Conservation (phyloP, 2,797 vertebrate species). For the Lacerta bilineata region DNA sequence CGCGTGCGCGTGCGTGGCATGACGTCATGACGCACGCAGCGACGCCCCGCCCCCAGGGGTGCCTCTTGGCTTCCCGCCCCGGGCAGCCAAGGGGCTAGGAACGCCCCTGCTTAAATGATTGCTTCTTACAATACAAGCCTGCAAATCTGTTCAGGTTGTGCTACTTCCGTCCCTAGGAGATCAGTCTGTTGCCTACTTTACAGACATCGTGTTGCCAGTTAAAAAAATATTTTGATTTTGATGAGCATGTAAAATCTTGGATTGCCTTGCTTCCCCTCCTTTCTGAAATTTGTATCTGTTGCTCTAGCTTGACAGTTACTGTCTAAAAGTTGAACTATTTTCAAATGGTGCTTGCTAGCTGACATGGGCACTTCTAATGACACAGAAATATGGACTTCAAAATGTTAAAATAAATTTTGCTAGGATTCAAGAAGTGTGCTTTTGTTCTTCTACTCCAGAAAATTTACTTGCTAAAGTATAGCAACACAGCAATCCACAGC, state of each 20-base stretch:
- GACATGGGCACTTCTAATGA: not conserved
- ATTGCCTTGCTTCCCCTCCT: not conserved
- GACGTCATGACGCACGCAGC: too few relatives aligned
- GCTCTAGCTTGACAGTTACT: not conserved
- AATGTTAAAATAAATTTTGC: slow-evolving; percentile 2
- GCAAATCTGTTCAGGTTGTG: not conserved
- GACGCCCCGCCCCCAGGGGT: too few relatives aligned
- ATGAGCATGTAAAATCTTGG: not conserved
- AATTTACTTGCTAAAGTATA: not conserved
- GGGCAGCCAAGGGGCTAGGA: too few relatives aligned
- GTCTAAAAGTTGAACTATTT: not conserved
- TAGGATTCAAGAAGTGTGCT: not conserved
- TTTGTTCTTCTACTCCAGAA: not conserved
- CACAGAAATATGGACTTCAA: not conserved
- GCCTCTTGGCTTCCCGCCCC: too few relatives aligned
- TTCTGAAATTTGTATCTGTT: not conserved
- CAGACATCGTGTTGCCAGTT: not conserved
- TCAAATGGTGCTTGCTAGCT: not conserved
- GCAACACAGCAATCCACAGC: not conserved
- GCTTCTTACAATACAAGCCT: not conserved
- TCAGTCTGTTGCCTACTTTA: not conserved
- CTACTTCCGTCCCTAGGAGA: too few relatives aligned
- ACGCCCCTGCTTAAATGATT: not conserved
- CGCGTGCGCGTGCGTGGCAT: too few relatives aligned
- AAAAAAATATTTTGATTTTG: not conserved